Evolutionary conservation across 2,113 vertebrate genomes (phyloP).

Genomic region (Paramisgurnus dabryanus): DNA sequence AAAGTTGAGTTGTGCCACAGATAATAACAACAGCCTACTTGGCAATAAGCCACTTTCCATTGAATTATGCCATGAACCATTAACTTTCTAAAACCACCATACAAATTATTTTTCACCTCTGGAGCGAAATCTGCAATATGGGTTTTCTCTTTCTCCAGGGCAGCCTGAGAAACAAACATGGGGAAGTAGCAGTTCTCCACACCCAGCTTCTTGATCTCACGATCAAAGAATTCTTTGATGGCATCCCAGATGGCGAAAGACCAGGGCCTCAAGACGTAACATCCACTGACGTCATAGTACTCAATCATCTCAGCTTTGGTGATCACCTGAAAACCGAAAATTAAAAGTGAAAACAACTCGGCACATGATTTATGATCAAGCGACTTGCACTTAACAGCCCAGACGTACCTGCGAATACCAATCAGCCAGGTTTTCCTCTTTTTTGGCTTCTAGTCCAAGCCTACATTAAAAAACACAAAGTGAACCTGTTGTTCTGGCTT

Average conservation of each 20-base stretch:
- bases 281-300: conserved; percentile 97
- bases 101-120: conserved; percentile 77
- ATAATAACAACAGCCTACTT: background rate
- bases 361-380: background rate
- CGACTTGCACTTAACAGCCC: background rate
- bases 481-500: background rate
- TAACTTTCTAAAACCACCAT: background rate
- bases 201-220: conserved; percentile 92
- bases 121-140: conserved; percentile 96
- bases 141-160: conserved; percentile 91
- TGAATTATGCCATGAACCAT: background rate
- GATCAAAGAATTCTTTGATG: conserved; percentile 92
- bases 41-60: too few species aligned
- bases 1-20: background rate
- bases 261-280: conserved; percentile 96
- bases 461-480: conserved; percentile 61
- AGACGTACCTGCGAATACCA: conserved; percentile 93
- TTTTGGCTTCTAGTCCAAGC: conserved; percentile 93
- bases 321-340: conserved; percentile 82
- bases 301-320: conserved; percentile 98
- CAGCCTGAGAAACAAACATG: conserved; percentile 96
- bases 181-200: conserved; percentile 99
- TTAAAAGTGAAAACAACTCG: background rate
- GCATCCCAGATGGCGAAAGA: conserved; percentile 90
- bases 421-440: conserved; percentile 94